phyloP scores from a whole-genome alignment of 1,140 invertebrate species.

The Zaprionus lachaisei region DNA sequence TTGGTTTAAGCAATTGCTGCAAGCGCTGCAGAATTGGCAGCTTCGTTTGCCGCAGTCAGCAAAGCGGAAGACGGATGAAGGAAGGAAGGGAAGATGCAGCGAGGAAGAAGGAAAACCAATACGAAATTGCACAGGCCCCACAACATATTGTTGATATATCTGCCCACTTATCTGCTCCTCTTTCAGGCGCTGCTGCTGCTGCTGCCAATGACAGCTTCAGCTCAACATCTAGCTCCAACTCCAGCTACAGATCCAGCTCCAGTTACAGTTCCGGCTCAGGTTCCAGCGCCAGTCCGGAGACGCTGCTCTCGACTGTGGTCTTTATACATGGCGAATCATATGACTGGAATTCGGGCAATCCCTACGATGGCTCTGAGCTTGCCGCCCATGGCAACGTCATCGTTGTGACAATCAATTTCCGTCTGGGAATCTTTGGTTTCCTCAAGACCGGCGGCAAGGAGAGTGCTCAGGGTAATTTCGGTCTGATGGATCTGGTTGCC shows the following conservation, averaged over 20 bases:
- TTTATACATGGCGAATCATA: slow-evolving; percentile 98
- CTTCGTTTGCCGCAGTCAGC: slow-evolving; percentile 39
- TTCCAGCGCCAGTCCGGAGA: slow-evolving; percentile 14
- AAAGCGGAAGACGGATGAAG: background rate
- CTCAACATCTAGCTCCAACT: slow-evolving; percentile 19
- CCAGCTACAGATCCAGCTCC: slow-evolving; percentile 35
- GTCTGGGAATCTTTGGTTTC: slow-evolving; percentile 98
- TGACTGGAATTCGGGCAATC: slow-evolving; percentile 97
- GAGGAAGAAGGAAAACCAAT: background rate
- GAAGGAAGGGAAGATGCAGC: background rate
- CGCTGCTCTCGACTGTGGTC: slow-evolving; percentile 89
- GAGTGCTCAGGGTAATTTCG: slow-evolving; percentile 96
- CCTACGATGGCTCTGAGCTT: slow-evolving; percentile 96
- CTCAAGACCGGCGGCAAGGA: slow-evolving; percentile 94
- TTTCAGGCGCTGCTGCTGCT: slow-evolving; percentile 26
- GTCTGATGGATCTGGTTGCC: slow-evolving; percentile 97
- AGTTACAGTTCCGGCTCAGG: slow-evolving; percentile 27
- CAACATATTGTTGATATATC: slow-evolving; percentile 1
- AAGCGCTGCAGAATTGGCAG: slow-evolving; percentile 95
- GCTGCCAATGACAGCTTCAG: slow-evolving; percentile 30
- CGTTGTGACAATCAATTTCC: slow-evolving; percentile 98
- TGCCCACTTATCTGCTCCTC: background rate
- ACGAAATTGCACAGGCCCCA: background rate
- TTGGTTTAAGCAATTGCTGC: slow-evolving; percentile 89
- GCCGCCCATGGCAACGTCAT: slow-evolving; percentile 96